A percentile compares a stretch with the other conserved stretches of the same genome.
phyloP scores from a whole-genome alignment of 2,888 invertebrate genomes.

The Agrotis segetum region DNA sequence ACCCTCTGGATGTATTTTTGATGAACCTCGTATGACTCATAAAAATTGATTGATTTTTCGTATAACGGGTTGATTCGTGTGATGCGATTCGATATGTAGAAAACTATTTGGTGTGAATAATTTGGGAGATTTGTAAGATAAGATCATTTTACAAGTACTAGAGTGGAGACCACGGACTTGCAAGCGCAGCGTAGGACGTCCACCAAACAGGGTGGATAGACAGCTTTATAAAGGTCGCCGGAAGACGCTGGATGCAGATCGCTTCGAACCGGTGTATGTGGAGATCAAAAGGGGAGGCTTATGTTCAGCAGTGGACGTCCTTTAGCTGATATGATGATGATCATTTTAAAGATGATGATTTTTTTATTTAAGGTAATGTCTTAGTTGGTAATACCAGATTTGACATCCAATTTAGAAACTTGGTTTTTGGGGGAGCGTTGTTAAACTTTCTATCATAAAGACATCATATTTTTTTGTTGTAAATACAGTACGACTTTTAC shows the following conservation, averaged over 20 bases:
- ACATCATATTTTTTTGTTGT: not conserved
- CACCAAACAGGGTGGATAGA: too few species aligned
- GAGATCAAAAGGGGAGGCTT: too few species aligned
- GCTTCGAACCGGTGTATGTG: too few species aligned
- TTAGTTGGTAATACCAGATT: too few species aligned
- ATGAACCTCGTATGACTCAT: constrained; percentile 46
- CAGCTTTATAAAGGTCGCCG: too few species aligned
- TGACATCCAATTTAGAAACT: not conserved
- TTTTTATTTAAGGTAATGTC: not conserved
- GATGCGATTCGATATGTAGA: constrained; percentile 20
- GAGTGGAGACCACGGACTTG: too few species aligned
- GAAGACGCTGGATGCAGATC: too few species aligned
- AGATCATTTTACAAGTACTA: not conserved
- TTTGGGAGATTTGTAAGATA: constrained; percentile 12
- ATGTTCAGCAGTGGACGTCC: too few species aligned
- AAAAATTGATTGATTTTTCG: constrained; percentile 42
- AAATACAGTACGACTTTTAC: too few species aligned
- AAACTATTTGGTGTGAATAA: constrained; percentile 34
- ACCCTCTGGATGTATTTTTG: not conserved
- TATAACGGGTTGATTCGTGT: constrained; percentile 20
- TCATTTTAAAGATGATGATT: not conserved
- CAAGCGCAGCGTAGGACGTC: too few species aligned
- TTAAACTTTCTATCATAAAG: not conserved
- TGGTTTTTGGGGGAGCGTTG: not conserved
- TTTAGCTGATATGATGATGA: too few species aligned